These are phyloP conservation scores for Euproctis similis DNA, from an alignment of 2,888 invertebrate species.

Conservation along the genomic window DNA sequence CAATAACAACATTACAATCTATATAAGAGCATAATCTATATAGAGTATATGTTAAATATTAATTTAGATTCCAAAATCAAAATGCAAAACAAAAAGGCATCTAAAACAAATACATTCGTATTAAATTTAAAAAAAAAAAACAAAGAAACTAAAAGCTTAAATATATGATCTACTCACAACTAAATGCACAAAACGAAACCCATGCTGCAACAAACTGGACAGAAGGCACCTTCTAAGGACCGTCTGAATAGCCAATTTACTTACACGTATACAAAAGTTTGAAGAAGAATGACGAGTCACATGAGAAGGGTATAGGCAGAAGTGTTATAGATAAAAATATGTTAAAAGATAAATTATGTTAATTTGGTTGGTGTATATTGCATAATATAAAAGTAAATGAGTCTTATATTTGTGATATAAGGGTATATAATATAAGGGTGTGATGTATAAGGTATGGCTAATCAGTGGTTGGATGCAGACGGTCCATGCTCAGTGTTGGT, in stretches of 20 bases:
- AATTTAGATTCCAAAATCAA: slow-evolving; percentile 20
- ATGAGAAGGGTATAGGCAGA: slow-evolving; percentile 1
- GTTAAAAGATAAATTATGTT: background rate
- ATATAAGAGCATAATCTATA: too few relatives aligned
- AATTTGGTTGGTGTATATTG: background rate
- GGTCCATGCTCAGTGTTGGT: slow-evolving; percentile 68
- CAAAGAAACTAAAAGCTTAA: slow-evolving; percentile 14
- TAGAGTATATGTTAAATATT: too few relatives aligned
- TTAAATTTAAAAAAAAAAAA: slow-evolving; percentile 1
- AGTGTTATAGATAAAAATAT: too few relatives aligned
- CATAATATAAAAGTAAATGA: slow-evolving; percentile 10
- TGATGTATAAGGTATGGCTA: slow-evolving; percentile 28
- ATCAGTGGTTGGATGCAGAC: slow-evolving; percentile 59
- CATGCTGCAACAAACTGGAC: slow-evolving; percentile 63
- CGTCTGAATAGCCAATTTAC: slow-evolving; percentile 44
- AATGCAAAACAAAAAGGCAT: slow-evolving; percentile 39
- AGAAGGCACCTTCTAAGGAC: slow-evolving; percentile 48
- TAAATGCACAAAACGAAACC: slow-evolving; percentile 67
- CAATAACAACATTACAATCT: background rate
- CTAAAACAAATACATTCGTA: slow-evolving; percentile 20
- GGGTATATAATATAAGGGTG: too few relatives aligned
- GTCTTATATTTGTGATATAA: slow-evolving; percentile 20
- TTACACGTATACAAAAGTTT: too few relatives aligned
- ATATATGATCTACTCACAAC: slow-evolving; percentile 63
- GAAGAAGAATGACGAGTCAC: too few relatives aligned